phyloP scores from a whole-genome alignment of 2,888 invertebrate genomes.

The Nycteola revayana region DNA sequence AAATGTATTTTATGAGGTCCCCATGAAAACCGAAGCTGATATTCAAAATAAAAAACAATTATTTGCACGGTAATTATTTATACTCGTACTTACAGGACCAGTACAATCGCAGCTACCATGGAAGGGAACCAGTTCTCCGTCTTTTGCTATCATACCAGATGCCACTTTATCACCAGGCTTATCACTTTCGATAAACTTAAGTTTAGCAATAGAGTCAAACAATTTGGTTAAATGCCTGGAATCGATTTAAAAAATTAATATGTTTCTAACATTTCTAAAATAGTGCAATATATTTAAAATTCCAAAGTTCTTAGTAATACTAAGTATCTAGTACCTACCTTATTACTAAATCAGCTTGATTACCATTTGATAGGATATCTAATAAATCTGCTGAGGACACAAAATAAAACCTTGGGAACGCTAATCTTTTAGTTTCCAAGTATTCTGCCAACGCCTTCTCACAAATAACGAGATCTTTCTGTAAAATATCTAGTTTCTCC shows the following conservation, averaged over 20 bases:
- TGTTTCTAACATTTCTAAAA: not conserved
- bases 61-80: not conserved
- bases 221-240: conserved; percentile 95
- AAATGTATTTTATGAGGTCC: no score
- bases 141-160: conserved; percentile 95
- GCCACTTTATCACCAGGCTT: conserved; percentile 83
- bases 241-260: conserved; percentile 11
- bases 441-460: conserved; percentile 98
- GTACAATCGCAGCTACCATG: conserved; percentile 90
- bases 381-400: conserved; percentile 97
- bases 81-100: conserved; percentile 86
- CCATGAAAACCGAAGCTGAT: no score
- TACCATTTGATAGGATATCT: conserved; percentile 97
- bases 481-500: conserved; percentile 89
- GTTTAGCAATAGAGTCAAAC: conserved; percentile 95
- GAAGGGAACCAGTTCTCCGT: conserved; percentile 95
- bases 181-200: conserved; percentile 87
- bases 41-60: no score
- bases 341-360: conserved; percentile 93
- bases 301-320: not conserved
- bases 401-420: conserved; percentile 98
- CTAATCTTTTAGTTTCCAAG: conserved; percentile 96
- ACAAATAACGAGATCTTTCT: conserved; percentile 93
- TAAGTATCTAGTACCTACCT: conserved; percentile 44
- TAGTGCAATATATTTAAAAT: not conserved